Evolutionary conservation across 2,113 vertebrate species (phyloP).

Genomic region (Corythornis madagascariensis): DNA sequence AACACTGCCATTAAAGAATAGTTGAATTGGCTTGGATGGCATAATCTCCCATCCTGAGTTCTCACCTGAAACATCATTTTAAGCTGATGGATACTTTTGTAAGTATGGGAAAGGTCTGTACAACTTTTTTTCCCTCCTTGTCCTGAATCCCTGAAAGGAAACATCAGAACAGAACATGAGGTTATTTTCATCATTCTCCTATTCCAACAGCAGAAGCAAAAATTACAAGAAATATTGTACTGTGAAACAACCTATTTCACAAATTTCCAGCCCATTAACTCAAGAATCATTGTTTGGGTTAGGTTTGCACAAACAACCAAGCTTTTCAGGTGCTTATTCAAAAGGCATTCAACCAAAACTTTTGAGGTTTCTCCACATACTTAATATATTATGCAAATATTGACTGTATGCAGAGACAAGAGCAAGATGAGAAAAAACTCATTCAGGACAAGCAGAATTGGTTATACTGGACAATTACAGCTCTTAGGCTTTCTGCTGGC

Average conservation of each 20-base stretch:
- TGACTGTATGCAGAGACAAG: not conserved
- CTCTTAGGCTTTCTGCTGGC: not conserved
- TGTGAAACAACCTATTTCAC: slow-evolving; percentile 35
- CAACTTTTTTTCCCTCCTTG: not conserved
- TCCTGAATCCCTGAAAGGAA: not conserved
- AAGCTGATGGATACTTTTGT: not conserved
- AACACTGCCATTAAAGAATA: slow-evolving; percentile 5
- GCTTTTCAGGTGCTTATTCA: slow-evolving; percentile 54
- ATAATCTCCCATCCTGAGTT: not conserved
- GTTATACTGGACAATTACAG: not conserved
- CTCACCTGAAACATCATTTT: slow-evolving; percentile 5
- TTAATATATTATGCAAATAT: slow-evolving; percentile 52
- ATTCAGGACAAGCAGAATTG: not conserved
- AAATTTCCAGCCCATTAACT: slow-evolving; percentile 65
- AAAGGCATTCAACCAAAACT: slow-evolving; percentile 52
- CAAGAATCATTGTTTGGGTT: slow-evolving; percentile 59
- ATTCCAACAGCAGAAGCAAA: slow-evolving; percentile 4
- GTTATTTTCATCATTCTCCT: not conserved
- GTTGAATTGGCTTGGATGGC: not conserved
- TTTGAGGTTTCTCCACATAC: slow-evolving; percentile 22
- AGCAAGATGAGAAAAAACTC: slow-evolving; percentile 15
- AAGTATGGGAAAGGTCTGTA: not conserved
- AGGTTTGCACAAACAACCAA: slow-evolving; percentile 44
- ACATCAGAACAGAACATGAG: not conserved
- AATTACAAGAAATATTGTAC: not conserved